phyloP scores from a whole-genome alignment of 2,113 vertebrate species.

The Nothobranchius furzeri region DNA sequence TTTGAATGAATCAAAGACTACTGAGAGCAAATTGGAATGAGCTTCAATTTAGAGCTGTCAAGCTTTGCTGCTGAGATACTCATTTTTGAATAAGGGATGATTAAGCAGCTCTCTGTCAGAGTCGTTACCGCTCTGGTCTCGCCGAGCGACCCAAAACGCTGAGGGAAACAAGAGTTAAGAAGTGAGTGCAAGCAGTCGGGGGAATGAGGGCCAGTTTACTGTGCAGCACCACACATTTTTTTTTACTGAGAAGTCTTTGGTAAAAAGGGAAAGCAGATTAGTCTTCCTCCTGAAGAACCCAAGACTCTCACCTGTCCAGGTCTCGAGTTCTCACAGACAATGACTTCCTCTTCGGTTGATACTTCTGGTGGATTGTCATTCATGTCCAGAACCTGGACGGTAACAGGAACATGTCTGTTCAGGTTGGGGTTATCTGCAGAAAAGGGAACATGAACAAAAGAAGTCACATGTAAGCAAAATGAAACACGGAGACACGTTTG shows the following conservation, averaged over 20 bases:
- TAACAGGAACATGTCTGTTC: conserved; percentile 86
- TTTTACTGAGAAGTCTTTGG: conserved; percentile 28
- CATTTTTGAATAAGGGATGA: conserved; percentile 65
- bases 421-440: conserved; percentile 88
- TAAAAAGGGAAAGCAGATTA: background rate
- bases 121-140: conserved; percentile 24
- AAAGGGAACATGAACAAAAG: conserved; percentile 17
- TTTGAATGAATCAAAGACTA: conserved; percentile 68
- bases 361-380: conserved; percentile 95
- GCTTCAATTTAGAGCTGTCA: conserved; percentile 66
- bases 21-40: conserved; percentile 63
- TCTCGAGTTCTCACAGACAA: conserved; percentile 93
- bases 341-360: conserved; percentile 85
- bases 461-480: background rate
- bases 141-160: conserved; percentile 34
- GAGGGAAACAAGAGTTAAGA: conserved; percentile 42
- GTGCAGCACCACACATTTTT: conserved; percentile 6
- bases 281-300: conserved; percentile 2
- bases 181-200: conserved; percentile 13
- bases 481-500: too few relatives aligned
- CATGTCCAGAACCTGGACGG: conserved; percentile 90
- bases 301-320: conserved; percentile 87
- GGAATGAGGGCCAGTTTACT: background rate
- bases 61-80: conserved; percentile 71
- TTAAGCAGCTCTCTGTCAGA: conserved; percentile 49